Conservation (phyloP, 2,888 invertebrate species). For the Neocrepidodera transversa region DNA sequence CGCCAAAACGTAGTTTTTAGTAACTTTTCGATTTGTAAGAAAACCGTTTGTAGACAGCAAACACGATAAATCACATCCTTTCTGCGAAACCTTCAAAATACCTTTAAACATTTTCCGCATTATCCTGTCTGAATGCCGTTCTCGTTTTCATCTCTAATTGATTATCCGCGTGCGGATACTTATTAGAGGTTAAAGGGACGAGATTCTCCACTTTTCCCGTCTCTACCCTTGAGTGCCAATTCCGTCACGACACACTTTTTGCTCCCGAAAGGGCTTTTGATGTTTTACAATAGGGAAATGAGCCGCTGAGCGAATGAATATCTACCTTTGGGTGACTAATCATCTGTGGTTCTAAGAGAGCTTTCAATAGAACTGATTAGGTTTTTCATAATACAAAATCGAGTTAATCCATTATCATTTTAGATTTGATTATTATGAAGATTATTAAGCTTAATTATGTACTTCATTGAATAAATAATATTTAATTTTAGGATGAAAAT, state of each 20-base stretch:
- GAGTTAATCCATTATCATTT: no score
- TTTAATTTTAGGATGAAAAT: no score
- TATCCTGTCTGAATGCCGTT: conserved; percentile 13
- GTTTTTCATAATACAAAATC: no score
- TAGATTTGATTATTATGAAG: no score
- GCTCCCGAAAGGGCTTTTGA: conserved; percentile 17
- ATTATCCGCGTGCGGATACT: conserved; percentile 20
- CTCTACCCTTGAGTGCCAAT: conserved; percentile 12
- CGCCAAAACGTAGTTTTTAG: no score
- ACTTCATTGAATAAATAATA: no score
- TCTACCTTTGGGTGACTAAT: conserved; percentile 11
- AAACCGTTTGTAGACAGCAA: not conserved
- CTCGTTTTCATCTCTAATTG: conserved; percentile 25
- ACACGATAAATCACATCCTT: not conserved
- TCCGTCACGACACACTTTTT: conserved; percentile 10
- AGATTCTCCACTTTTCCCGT: no score
- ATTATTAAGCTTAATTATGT: no score
- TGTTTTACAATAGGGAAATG: conserved; percentile 10
- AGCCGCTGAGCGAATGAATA: not conserved
- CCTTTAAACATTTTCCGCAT: conserved; percentile 14
- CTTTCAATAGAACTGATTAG: no score
- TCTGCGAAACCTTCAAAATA: conserved; percentile 1
- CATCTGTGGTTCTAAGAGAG: not conserved
- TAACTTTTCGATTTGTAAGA: not conserved
- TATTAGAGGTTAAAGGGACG: conserved; percentile 23